Evolutionary conservation across 1,140 invertebrate species (phyloP).

Genomic region (Euwallacea fornicatus): DNA sequence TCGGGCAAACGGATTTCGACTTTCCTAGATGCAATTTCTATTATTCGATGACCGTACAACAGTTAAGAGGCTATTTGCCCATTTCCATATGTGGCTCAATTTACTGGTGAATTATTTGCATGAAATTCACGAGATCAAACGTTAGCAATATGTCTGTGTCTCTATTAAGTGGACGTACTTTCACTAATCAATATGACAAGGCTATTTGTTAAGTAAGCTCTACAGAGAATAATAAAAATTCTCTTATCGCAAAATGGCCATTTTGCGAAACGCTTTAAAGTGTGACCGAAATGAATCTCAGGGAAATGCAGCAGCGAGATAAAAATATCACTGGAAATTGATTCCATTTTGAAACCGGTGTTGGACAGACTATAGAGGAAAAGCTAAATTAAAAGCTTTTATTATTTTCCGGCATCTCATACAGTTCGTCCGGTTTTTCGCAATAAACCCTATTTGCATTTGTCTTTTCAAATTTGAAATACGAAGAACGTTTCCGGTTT

Average conservation of each 20-base stretch:
- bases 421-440: neutral
- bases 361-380: constrained; percentile 8
- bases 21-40: constrained; percentile 29
- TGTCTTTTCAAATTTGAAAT: neutral
- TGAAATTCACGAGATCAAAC: neutral
- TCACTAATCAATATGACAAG: neutral
- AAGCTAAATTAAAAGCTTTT: constrained; percentile 26
- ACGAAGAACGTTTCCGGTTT: neutral
- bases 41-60: constrained; percentile 23
- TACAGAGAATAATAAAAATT: neutral
- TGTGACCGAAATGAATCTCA: no score
- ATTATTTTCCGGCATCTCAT: constrained; percentile 6
- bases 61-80: constrained; percentile 11
- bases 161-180: neutral
- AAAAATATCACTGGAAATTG: constrained; percentile 5
- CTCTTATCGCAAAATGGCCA: constrained; percentile 3
- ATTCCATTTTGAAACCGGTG: neutral
- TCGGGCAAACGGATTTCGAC: constrained; percentile 19
- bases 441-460: neutral
- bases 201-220: neutral
- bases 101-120: neutral
- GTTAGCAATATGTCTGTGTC: no score
- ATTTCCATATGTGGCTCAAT: constrained; percentile 3
- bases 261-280: no score
- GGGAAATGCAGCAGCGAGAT: neutral